A percentile compares a stretch with the other conserved stretches of the same genome.
Evolutionary conservation across 1,140 invertebrate species (phyloP).

Genomic region (Acromyrmex echinatior): DNA sequence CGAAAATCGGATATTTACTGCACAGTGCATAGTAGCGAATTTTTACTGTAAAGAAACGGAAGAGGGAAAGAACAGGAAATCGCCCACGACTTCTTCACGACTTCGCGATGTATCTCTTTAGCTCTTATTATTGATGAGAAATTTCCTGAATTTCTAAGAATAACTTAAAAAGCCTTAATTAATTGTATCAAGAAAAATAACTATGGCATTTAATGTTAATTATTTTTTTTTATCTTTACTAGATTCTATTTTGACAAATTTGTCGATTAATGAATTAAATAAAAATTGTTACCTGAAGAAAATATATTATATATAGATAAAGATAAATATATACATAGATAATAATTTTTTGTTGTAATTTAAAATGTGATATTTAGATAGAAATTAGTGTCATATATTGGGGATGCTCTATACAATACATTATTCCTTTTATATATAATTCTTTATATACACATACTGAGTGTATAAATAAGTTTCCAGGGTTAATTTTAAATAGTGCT

Average conservation of each 20-base stretch:
- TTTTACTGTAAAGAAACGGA: not conserved
- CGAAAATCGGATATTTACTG: constrained; percentile 40
- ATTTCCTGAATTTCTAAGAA: not conserved
- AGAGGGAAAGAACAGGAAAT: not conserved
- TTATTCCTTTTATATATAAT: no score
- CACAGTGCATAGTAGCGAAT: not conserved
- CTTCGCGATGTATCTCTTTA: not conserved
- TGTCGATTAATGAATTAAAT: not conserved
- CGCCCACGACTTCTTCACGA: not conserved
- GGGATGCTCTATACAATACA: no score
- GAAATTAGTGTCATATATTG: not conserved
- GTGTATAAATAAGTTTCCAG: no score
- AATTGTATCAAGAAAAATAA: not conserved
- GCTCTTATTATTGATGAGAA: not conserved
- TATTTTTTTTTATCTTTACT: not conserved
- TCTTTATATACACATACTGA: no score
- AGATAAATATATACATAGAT: not conserved
- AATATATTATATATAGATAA: no score
- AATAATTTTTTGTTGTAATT: not conserved
- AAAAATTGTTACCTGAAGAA: not conserved
- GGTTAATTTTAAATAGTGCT: no score
- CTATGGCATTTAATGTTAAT: not conserved
- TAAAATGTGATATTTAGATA: not conserved
- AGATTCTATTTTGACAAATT: not conserved
- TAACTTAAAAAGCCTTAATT: not conserved